Conservation (phyloP, 2,113 vertebrate species). For the Oncorhynchus mykiss region DNA sequence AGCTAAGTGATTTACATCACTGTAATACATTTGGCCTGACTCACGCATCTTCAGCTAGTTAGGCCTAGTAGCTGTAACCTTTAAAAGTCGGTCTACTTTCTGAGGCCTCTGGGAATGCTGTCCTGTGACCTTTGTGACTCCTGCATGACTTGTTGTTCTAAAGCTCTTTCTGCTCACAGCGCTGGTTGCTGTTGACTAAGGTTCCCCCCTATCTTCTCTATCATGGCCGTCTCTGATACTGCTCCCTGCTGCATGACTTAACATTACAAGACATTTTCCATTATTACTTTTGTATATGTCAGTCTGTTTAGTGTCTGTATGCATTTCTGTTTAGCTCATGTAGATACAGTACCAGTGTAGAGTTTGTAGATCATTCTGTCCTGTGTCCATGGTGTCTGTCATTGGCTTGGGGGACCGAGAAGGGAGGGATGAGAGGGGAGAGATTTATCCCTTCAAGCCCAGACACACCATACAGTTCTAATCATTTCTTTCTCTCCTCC, state of each 20-base stretch:
- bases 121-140: not conserved
- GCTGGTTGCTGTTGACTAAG: not conserved
- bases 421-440: not conserved
- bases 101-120: not conserved
- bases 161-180: conserved; percentile 7
- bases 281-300: not conserved
- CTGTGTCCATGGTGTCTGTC: not conserved
- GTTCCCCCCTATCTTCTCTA: not conserved
- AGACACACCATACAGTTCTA: conserved; percentile 1
- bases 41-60: too few relatives aligned
- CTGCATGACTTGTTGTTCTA: conserved; percentile 11
- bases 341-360: not conserved
- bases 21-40: too few relatives aligned
- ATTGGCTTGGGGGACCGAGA: not conserved
- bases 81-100: not conserved
- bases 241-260: conserved; percentile 35
- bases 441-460: too few relatives aligned
- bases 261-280: not conserved
- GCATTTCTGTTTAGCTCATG: not conserved
- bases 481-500: conserved; percentile 16
- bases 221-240: not conserved
- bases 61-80: not conserved
- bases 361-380: not conserved
- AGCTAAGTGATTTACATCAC: too few relatives aligned
- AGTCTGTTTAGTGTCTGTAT: not conserved